A percentile compares a stretch with the other conserved stretches of the same genome.
These are phyloP conservation scores for Stenoptilia bipunctidactyla DNA, from an alignment of 2,888 invertebrate genomes.

Conservation along the genomic window DNA sequence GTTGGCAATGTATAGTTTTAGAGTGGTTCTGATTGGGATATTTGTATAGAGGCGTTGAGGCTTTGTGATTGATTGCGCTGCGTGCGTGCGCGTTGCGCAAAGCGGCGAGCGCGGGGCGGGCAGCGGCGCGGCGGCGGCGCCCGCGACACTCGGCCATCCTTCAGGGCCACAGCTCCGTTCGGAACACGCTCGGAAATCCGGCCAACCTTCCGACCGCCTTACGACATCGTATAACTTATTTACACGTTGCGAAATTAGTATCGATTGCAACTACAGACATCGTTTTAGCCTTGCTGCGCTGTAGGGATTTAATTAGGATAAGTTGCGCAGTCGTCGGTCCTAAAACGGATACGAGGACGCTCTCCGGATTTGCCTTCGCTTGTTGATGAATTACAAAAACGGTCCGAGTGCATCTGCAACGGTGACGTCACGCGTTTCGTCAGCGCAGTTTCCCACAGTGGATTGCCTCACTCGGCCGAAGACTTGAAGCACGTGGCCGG, in stretches of 20 bases:
- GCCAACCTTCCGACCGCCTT: slow-evolving; percentile 70
- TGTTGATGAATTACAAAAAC: slow-evolving; percentile 55
- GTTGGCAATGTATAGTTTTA: slow-evolving; percentile 39
- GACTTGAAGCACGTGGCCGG: slow-evolving; percentile 20
- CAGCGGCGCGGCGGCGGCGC: slow-evolving; percentile 27
- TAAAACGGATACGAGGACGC: slow-evolving; percentile 68
- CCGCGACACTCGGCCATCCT: slow-evolving; percentile 61
- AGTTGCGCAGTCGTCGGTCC: slow-evolving; percentile 59
- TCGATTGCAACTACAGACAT: slow-evolving; percentile 69
- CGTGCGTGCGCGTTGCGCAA: slow-evolving; percentile 30
- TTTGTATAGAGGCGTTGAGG: slow-evolving; percentile 17
- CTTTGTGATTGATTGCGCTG: slow-evolving; percentile 12
- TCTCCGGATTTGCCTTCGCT: slow-evolving; percentile 49
- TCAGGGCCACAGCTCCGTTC: slow-evolving; percentile 55
- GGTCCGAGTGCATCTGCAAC: slow-evolving; percentile 35
- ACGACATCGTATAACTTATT: slow-evolving; percentile 68
- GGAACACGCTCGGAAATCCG: slow-evolving; percentile 70
- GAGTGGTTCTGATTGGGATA: slow-evolving; percentile 17
- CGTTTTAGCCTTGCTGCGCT: slow-evolving; percentile 62
- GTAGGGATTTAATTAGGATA: slow-evolving; percentile 71
- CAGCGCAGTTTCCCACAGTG: slow-evolving; percentile 42
- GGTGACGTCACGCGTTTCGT: slow-evolving; percentile 48
- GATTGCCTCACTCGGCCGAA: slow-evolving; percentile 25
- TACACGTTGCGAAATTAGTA: slow-evolving; percentile 68
- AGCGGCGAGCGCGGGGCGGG: slow-evolving; percentile 19